Evolutionary conservation across 2,797 vertebrate species (phyloP), one percentile per base, ranked within the genome.

Genomic region (Psittacula echo): DNA sequence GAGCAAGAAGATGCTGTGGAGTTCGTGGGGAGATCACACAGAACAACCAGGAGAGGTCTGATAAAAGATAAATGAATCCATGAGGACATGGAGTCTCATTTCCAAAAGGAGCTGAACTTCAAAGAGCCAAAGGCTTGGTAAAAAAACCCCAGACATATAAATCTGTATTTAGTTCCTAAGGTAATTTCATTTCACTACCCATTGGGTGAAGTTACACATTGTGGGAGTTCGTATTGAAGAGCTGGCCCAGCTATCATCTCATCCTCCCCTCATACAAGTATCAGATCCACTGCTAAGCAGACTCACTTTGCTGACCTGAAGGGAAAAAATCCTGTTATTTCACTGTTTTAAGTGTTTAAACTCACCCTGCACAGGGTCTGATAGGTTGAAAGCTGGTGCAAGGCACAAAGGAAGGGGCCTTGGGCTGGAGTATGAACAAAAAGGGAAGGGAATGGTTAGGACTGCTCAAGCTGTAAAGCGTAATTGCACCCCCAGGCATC

Each of bases 401-500:
- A 26, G 10, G 56, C 51, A 11, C 3, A 2, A 68, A 64, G 44
- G 53, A 80, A 64, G 26, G 26, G 32, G 6, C 32, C 47, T 80
- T 32, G 41, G 23, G 29, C 42, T 34, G 61, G 70, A 60, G 21
- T 15, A 45, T 56, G 88, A 91, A 22, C 41, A 64, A 48, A 70
- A 86, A 44, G 22, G 37, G 60, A 73, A 81, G 27, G 30, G 27
- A 81, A 72, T 30, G 54, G 60, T 62, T 81, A 58, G 81, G 64
- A 19, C 50, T 93, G 80, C 80, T 73, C n/a, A 42, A 58, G 74
- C 81, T 71, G 51, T 79, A 66, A 66, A 83, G 74, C 0, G 0
- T 70, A 90, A 89, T 76, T 93, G 62, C 34, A 90, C 81, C 67
- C 90, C 41, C 42, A 92, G 88, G 92, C 89, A 70, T 73, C 60